Evolutionary conservation across 2,888 invertebrate genomes (phyloP).

Genomic region (Ichneumoninae sp.): DNA sequence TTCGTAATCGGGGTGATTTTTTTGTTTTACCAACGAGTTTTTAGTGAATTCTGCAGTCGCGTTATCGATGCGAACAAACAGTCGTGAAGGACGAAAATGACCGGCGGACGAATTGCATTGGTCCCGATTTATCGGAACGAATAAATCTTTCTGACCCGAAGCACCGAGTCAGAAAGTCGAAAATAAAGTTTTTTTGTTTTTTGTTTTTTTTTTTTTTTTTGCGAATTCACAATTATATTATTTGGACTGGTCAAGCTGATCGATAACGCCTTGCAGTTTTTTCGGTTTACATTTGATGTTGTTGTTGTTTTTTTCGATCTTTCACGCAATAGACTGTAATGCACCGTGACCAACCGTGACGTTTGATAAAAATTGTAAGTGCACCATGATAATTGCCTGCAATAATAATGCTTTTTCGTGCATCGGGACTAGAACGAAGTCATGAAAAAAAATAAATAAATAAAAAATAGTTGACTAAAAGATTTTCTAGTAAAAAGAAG

Average conservation of each 20-base stretch:
- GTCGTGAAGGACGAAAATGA: constrained; percentile 48
- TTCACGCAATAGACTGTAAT: constrained; percentile 35
- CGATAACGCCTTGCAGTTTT: constrained; percentile 52
- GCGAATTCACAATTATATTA: constrained; percentile 43
- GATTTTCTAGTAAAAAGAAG: constrained; percentile 20
- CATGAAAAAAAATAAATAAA: constrained; percentile 5
- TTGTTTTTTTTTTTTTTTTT: neutral
- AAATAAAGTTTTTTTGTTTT: neutral
- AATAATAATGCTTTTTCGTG: constrained; percentile 50
- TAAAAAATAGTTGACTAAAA: constrained; percentile 16
- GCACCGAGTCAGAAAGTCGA: constrained; percentile 15
- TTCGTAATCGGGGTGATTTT: constrained; percentile 25
- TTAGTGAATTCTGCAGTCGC: constrained; percentile 29
- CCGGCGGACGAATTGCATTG: constrained; percentile 43
- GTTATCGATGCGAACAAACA: constrained; percentile 43
- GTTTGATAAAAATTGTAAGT: constrained; percentile 43
- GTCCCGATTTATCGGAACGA: constrained; percentile 44
- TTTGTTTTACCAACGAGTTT: neutral
- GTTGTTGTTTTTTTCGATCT: neutral
- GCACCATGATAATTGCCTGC: constrained; percentile 53
- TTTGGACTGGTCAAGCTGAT: constrained; percentile 48
- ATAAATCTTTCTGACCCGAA: constrained; percentile 39
- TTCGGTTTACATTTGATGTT: constrained; percentile 22
- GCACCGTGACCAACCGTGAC: constrained; percentile 46
- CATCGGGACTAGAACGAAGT: constrained; percentile 48